These are phyloP conservation scores for Drosophila eohydei DNA, from an alignment of 2,888 invertebrate genomes.

Conservation along the genomic window DNA sequence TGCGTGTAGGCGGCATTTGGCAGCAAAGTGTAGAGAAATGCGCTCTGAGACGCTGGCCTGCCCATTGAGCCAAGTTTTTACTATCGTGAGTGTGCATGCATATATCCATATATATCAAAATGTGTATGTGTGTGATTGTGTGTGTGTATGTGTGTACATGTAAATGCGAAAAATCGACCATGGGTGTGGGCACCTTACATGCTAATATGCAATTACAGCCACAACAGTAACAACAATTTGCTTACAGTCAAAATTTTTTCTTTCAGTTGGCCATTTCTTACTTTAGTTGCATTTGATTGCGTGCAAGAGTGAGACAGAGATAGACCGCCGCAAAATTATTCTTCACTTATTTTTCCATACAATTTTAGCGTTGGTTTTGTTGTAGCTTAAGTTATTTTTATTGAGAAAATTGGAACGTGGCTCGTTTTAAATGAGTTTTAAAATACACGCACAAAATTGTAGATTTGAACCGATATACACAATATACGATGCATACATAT, in stretches of 20 bases:
- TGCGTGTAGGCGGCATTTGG: constrained; percentile 71
- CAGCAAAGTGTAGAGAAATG: constrained; percentile 75
- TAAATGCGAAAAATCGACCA: constrained; percentile 73
- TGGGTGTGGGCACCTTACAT: constrained; percentile 71
- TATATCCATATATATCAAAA: background rate
- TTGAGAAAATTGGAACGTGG: constrained; percentile 42
- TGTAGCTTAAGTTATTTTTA: constrained; percentile 1
- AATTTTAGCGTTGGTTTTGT: constrained; percentile 28
- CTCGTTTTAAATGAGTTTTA: constrained; percentile 62
- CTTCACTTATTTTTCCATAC: constrained; percentile 37
- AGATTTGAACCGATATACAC: constrained; percentile 63
- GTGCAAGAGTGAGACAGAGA: constrained; percentile 34
- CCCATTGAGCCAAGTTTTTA: constrained; percentile 72
- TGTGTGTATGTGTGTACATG: constrained; percentile 19
- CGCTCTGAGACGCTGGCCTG: constrained; percentile 37
- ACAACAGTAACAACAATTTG: constrained; percentile 25
- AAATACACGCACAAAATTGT: constrained; percentile 66
- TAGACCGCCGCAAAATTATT: constrained; percentile 47
- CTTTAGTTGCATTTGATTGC: constrained; percentile 47
- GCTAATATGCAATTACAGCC: constrained; percentile 34
- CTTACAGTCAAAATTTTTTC: constrained; percentile 20
- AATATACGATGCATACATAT: constrained; percentile 43
- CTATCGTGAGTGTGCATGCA: constrained; percentile 52
- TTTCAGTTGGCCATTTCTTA: constrained; percentile 47
- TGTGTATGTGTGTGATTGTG: constrained; percentile 9